Evolutionary conservation across 1,140 invertebrate genomes (phyloP).

Genomic region (Atta colombica): DNA sequence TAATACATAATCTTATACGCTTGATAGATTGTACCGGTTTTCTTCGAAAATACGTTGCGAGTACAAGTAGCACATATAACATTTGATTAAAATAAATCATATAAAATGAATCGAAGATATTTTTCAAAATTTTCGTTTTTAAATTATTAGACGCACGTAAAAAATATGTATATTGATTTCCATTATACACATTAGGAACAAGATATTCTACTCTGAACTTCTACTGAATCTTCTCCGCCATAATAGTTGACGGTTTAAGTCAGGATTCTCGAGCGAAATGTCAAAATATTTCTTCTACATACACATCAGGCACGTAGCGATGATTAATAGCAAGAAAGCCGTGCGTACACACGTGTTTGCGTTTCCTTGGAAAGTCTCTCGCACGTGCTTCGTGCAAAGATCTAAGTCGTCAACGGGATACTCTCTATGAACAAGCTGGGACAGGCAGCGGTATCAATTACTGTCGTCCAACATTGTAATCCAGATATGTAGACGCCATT

Average conservation of each 20-base stretch:
- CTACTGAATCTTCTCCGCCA: background rate
- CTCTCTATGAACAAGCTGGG: conserved; percentile 39
- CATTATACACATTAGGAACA: background rate
- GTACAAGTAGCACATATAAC: background rate
- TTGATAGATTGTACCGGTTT: conserved; percentile 49
- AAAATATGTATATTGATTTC: background rate
- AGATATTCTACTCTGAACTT: background rate
- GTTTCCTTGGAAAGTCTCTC: conserved; percentile 53
- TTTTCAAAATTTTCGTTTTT: background rate
- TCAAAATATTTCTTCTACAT: conserved; percentile 38
- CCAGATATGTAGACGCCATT: conserved; percentile 73
- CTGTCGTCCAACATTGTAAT: conserved; percentile 64
- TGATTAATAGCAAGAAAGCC: conserved; percentile 42
- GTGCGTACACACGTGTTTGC: conserved; percentile 52
- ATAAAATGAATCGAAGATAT: too few relatives aligned
- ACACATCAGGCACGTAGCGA: conserved; percentile 17
- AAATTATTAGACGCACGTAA: background rate
- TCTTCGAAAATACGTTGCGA: conserved; percentile 24
- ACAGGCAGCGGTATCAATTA: conserved; percentile 63
- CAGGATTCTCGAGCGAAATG: conserved; percentile 10
- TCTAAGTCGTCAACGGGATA: conserved; percentile 55
- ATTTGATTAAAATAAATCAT: conserved; percentile 7
- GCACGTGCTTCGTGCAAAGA: conserved; percentile 54
- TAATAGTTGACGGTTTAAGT: background rate
- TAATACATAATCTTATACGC: background rate